Percentiles rank a stretch among this genome's conserved stretches.
These are phyloP conservation scores for Oreochromis spilurus DNA, from an alignment of 2,113 vertebrate species.

Conservation along the genomic window DNA sequence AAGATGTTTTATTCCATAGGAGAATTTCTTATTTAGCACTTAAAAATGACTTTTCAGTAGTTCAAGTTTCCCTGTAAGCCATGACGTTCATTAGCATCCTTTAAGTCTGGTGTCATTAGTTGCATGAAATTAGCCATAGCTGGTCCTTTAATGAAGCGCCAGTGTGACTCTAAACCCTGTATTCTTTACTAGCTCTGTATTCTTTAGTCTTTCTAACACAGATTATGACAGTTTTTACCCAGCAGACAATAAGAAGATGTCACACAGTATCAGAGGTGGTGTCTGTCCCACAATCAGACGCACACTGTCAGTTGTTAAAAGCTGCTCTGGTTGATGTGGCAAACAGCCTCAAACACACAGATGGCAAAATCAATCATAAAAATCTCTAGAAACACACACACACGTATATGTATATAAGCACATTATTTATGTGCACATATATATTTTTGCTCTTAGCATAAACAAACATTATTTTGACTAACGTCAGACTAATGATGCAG, in stretches of 20 bases:
- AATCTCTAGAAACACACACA: background rate
- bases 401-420: background rate
- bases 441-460: background rate
- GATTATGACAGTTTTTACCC: conserved; percentile 25
- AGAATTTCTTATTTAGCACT: background rate
- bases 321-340: background rate
- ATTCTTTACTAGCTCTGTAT: background rate
- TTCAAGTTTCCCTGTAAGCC: background rate
- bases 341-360: background rate
- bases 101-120: background rate
- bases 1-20: background rate
- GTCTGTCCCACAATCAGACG: background rate
- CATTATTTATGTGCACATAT: background rate
- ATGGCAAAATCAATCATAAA: background rate
- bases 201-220: background rate
- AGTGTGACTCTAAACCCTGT: background rate
- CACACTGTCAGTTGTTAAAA: background rate
- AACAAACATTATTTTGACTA: background rate
- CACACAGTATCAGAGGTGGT: conserved; percentile 13
- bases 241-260: conserved; percentile 23
- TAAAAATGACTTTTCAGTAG: background rate
- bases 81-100: background rate
- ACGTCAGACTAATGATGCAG: background rate
- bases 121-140: background rate
- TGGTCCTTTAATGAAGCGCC: background rate